These are phyloP conservation scores for Albula goreensis DNA, from an alignment of 2,113 vertebrate species.

Conservation along the genomic window DNA sequence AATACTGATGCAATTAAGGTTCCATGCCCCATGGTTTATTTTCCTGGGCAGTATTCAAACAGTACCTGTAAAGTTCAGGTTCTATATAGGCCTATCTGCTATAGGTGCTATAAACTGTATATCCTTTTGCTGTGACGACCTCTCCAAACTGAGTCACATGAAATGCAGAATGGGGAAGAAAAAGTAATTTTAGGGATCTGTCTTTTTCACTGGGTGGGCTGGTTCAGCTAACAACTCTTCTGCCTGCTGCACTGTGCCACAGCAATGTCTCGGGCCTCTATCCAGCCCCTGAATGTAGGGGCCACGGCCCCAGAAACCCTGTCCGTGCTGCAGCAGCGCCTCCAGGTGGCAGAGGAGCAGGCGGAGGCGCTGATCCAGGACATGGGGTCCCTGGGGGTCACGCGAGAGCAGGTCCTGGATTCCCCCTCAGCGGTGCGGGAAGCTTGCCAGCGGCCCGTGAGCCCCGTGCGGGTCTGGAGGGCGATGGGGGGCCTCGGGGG, in stretches of 20 bases:
- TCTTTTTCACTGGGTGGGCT: no score
- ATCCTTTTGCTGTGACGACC: background rate
- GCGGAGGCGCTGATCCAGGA: constrained; percentile 55
- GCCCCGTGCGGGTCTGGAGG: constrained; percentile 46
- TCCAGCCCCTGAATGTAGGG: constrained; percentile 50
- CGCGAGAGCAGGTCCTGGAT: constrained; percentile 17
- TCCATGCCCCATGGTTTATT: no score
- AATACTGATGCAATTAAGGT: no score
- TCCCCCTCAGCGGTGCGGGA: background rate
- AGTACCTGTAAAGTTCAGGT: background rate
- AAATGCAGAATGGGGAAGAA: background rate
- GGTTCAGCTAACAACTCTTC: background rate
- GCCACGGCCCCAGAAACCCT: constrained; percentile 62
- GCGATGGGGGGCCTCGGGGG: constrained; percentile 38
- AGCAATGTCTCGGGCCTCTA: constrained; percentile 46
- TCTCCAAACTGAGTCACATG: background rate
- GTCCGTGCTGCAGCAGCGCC: constrained; percentile 60
- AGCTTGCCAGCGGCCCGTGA: constrained; percentile 33
- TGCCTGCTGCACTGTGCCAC: background rate
- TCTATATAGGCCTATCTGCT: background rate
- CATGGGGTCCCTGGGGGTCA: constrained; percentile 51
- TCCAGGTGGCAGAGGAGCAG: constrained; percentile 67
- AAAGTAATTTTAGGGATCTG: background rate
- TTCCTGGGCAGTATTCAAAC: background rate
- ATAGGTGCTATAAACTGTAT: no score